These are phyloP conservation scores for Tamias sibiricus DNA, from an alignment of 2,113 vertebrate genomes.

Conservation along the genomic window DNA sequence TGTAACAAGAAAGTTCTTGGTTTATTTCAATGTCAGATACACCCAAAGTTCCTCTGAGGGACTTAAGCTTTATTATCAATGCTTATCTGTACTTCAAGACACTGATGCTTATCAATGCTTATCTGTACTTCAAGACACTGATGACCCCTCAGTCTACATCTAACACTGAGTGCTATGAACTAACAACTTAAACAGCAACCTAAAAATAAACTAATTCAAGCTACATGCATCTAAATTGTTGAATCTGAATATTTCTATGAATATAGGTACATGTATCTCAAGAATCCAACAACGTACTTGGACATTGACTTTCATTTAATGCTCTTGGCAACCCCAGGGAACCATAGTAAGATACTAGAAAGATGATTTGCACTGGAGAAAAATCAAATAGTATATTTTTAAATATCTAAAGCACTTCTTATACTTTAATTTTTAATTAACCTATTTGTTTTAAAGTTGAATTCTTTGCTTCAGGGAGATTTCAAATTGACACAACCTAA, in stretches of 20 bases:
- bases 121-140: background rate
- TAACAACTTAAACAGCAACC: background rate
- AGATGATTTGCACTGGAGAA: background rate
- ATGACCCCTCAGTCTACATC: background rate
- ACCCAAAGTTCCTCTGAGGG: background rate
- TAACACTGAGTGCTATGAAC: background rate
- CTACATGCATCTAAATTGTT: background rate
- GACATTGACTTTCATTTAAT: background rate
- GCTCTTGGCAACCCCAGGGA: background rate
- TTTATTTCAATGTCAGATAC: background rate
- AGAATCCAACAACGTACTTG: background rate
- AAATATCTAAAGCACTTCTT: conserved; percentile 29
- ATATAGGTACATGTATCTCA: background rate
- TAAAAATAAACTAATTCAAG: conserved; percentile 23
- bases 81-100: background rate
- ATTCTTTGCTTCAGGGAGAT: conserved; percentile 33
- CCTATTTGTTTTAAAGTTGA: background rate
- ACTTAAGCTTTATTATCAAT: background rate
- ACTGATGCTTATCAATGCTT: background rate
- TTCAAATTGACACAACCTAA: background rate
- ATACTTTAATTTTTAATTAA: conserved; percentile 49
- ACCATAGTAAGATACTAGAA: background rate
- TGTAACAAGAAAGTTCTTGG: background rate
- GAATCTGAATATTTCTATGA: conserved; percentile 7
- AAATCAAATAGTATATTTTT: background rate